Conservation (phyloP, 2,797 vertebrate genomes). For the Anabacerthia variegaticeps region DNA sequence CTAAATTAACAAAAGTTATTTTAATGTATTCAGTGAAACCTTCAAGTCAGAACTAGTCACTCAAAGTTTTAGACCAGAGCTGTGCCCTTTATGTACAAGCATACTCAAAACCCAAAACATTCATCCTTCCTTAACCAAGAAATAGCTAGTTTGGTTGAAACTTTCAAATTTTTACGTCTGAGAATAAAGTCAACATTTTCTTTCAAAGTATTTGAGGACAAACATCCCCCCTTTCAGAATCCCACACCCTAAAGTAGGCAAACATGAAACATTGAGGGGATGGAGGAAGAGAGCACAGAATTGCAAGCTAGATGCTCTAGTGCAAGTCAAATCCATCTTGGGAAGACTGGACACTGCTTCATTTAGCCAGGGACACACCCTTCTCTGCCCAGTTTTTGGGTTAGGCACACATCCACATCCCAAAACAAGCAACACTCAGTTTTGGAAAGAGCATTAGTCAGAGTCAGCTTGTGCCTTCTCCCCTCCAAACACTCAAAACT, state of each 20-base stretch:
- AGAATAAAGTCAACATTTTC: neutral
- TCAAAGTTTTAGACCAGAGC: neutral
- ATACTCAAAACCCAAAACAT: neutral
- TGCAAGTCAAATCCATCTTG: neutral
- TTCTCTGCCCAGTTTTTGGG: neutral
- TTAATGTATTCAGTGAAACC: neutral
- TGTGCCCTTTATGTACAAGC: neutral
- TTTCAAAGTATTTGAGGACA: neutral
- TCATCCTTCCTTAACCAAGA: neutral
- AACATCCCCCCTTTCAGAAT: neutral
- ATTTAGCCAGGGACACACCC: neutral
- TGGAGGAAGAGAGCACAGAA: neutral
- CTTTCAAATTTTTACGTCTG: neutral
- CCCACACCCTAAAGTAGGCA: neutral
- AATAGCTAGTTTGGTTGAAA: neutral
- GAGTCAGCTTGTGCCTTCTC: accelerated
- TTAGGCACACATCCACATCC: neutral
- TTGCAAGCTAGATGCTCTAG: neutral
- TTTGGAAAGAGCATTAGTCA: neutral
- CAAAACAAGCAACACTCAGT: neutral
- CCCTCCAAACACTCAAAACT: neutral
- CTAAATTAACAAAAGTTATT: neutral
- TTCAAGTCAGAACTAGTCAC: neutral
- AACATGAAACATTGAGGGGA: neutral
- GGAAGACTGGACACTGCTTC: neutral